These are phyloP conservation scores for Menura novaehollandiae DNA, from an alignment of 2,113 vertebrate genomes.

Conservation along the genomic window DNA sequence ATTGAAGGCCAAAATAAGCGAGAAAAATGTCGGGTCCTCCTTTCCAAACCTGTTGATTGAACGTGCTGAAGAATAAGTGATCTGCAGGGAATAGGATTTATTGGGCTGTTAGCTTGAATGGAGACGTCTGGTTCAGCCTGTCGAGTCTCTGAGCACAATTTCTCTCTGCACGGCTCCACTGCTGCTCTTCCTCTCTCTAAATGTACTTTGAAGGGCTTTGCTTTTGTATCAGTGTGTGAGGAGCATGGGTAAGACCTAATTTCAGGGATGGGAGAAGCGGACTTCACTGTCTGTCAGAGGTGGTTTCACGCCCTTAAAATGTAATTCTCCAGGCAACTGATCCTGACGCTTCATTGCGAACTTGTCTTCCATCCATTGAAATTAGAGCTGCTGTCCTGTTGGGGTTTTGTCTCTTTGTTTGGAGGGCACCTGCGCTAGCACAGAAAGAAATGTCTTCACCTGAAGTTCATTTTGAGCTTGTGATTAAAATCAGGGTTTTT, in stretches of 20 bases:
- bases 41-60: constrained; percentile 30
- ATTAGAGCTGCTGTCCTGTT: neutral
- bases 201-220: neutral
- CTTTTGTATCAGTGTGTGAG: neutral
- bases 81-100: constrained; percentile 3
- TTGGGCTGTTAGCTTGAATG: constrained; percentile 11
- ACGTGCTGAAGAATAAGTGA: neutral
- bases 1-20: neutral
- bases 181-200: neutral
- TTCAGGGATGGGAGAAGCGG: neutral
- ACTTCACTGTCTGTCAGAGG: neutral
- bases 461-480: neutral
- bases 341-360: neutral
- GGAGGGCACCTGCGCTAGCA: neutral
- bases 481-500: neutral
- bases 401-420: neutral
- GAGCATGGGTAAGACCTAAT: neutral
- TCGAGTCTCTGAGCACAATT: neutral
- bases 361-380: neutral
- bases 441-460: neutral
- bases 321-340: neutral
- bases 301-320: neutral
- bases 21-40: neutral
- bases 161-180: neutral
- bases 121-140: neutral